Evolutionary conservation across 2,113 vertebrate species (phyloP).

Genomic region (Caretta caretta): DNA sequence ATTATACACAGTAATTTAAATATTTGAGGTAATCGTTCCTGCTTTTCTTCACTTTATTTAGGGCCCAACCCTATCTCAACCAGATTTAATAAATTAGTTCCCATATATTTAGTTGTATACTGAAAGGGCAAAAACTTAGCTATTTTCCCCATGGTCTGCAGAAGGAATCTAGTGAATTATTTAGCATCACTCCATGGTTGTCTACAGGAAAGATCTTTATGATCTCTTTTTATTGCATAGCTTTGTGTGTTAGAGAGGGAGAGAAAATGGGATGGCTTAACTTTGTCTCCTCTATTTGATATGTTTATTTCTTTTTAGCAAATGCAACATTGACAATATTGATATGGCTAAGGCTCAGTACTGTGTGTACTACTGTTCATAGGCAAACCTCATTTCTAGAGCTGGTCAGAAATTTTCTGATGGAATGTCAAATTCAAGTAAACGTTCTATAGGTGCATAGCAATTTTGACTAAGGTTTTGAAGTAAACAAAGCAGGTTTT

Average conservation of each 20-base stretch:
- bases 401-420: background rate
- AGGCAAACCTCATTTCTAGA: background rate
- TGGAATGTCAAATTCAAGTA: background rate
- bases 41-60: background rate
- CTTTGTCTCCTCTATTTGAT: slow-evolving; percentile 20
- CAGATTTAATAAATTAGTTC: background rate
- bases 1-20: background rate
- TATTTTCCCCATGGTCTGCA: background rate
- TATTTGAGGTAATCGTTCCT: background rate
- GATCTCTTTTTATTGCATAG: slow-evolving; percentile 7
- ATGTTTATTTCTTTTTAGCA: background rate
- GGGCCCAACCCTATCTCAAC: background rate
- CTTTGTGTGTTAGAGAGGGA: slow-evolving; percentile 29
- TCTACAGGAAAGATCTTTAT: slow-evolving; percentile 20
- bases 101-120: background rate
- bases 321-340: background rate
- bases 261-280: slow-evolving; percentile 30
- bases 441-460: background rate
- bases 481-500: background rate
- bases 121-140: background rate
- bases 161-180: slow-evolving; percentile 34
- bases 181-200: slow-evolving; percentile 15
- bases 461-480: background rate
- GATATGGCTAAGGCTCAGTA: background rate
- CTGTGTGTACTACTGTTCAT: background rate